A percentile compares a stretch with the other conserved stretches of the same genome.
Conservation (phyloP, 2,113 vertebrate species). For the Prietella phreatophila region DNA sequence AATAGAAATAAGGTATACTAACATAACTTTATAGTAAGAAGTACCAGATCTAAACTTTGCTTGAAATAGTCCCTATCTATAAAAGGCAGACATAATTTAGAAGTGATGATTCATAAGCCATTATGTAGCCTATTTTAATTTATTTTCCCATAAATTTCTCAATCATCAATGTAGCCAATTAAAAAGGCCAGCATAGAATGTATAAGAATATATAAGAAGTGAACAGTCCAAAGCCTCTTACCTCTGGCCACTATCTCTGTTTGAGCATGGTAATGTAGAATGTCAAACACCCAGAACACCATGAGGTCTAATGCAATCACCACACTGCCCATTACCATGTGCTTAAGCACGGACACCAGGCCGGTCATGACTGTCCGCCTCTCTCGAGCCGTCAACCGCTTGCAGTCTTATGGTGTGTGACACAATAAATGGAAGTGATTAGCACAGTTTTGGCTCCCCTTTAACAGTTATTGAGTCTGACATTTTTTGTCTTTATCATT, state of each 20-base stretch:
- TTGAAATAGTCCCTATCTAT: background rate
- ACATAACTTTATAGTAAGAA: background rate
- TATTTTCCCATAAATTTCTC: background rate
- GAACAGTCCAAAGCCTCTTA: slow-evolving; percentile 51
- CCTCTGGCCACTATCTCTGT: slow-evolving; percentile 75
- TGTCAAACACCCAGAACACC: slow-evolving; percentile 86
- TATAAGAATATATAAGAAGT: background rate
- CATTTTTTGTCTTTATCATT: background rate
- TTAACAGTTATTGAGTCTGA: background rate
- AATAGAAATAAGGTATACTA: background rate
- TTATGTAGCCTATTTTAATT: background rate
- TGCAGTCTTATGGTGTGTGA: slow-evolving; percentile 59
- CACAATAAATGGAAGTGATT: background rate
- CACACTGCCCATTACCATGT: slow-evolving; percentile 67
- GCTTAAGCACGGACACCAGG: slow-evolving; percentile 62
- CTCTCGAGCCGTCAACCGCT: slow-evolving; percentile 68
- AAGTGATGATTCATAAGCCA: background rate
- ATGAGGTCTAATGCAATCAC: slow-evolving; percentile 79
- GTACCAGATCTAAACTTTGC: background rate
- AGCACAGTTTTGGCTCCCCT: background rate
- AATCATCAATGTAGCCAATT: background rate
- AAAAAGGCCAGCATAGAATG: background rate
- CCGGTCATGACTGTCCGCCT: slow-evolving; percentile 43
- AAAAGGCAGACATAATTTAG: background rate
- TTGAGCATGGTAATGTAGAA: slow-evolving; percentile 76